Percentiles rank a stretch among this genome's conserved stretches.
Conservation (phyloP, 2,797 vertebrate species). For the Pseudochirops corinnae region DNA sequence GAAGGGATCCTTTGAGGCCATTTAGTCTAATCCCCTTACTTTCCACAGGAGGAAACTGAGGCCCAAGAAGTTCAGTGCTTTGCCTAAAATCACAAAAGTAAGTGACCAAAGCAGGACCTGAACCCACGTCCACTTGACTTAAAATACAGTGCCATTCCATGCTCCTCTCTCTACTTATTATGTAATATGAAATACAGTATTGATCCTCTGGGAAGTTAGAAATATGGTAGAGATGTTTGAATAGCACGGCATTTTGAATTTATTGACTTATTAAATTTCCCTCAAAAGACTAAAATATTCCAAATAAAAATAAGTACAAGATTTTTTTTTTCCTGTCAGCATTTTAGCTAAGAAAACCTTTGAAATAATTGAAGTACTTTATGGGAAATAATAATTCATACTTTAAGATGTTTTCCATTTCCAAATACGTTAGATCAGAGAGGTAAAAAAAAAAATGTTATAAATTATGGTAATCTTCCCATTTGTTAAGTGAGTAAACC, state of each 20-base stretch:
- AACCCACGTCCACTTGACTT: neutral
- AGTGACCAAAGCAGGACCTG: neutral
- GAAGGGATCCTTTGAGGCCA: neutral
- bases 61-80: neutral
- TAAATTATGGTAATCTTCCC: slow-evolving; percentile 51
- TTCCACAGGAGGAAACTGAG: neutral
- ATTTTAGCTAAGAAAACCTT: slow-evolving; percentile 45
- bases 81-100: neutral
- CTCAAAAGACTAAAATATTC: slow-evolving; percentile 22
- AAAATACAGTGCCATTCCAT: neutral
- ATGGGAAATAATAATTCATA: neutral
- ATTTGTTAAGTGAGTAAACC: slow-evolving; percentile 17
- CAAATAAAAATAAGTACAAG: slow-evolving; percentile 15
- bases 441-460: slow-evolving; percentile 35
- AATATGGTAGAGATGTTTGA: rapidly evolving
- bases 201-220: neutral
- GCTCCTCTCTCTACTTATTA: neutral
- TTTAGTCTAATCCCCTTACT: neutral
- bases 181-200: slow-evolving; percentile 35
- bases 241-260: slow-evolving; percentile 32
- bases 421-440: neutral
- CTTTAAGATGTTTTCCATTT: slow-evolving; percentile 12
- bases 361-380: slow-evolving; percentile 11
- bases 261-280: slow-evolving; percentile 55
- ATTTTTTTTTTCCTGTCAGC: slow-evolving; percentile 13